Evolutionary conservation across 2,888 invertebrate genomes (phyloP), one percentile per base, ranked within the genome.

Genomic region (Andrena flavipes): DNA sequence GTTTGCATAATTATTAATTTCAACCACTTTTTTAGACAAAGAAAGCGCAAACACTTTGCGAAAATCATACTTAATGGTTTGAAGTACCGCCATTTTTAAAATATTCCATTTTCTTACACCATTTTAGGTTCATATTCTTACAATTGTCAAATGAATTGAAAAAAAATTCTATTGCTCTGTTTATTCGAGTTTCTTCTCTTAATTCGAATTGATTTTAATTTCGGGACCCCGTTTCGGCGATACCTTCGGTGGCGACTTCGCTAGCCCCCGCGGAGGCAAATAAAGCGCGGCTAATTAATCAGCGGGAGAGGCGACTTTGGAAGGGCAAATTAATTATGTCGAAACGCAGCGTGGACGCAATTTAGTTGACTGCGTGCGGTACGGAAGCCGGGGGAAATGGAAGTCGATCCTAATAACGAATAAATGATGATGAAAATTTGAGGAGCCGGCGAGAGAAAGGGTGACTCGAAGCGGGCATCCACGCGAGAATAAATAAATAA

Each of bases 401-500:
- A 35, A 33, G 51, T 20, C 62, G 20, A 35, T 49, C 29, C 48
- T 72, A 80, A 72, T 80, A 80, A 80, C 72, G 80, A 78, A 80
- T 78, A 78, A 80, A 80, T 68, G 80, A 78, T 78, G 54, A 78
- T 80, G 78, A 80, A 80, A 80, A 68, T 80, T 80, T 80, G 42
- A 78, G 54, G 7, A 49, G 72, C 16, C 42, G 49, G 10, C 20
- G 49, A 49, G 13, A 35, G 73, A 73, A 80, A 68, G 76, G 65
- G 70, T 33, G 78, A 70, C 75, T 64, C 56, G 65, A 33, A 48
- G 67, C 33, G 42, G 71, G 62, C 67, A 33, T 78, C 63, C 68
- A 69, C 63, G 72, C 69, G 74, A 74, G 48, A 72, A 83, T 81
- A 81, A 81, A 81, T 83, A 83, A 81, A 83, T 83, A 83, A 83